These are phyloP conservation scores for Dryomyza anilis DNA, from an alignment of 2,888 invertebrate species.

Conservation along the genomic window DNA sequence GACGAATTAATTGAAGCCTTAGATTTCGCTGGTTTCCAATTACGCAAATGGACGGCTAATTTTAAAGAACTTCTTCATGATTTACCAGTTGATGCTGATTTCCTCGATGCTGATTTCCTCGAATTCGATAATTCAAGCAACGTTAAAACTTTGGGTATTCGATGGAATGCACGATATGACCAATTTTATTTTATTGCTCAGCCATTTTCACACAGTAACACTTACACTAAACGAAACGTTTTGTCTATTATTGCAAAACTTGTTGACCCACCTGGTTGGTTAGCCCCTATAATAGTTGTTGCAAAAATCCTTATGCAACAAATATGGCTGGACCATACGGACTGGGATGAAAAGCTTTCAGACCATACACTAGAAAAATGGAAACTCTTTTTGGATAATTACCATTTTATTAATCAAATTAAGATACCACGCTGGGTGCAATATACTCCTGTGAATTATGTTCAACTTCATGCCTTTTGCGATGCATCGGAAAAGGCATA, in stretches of 20 bases:
- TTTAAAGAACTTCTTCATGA: neutral
- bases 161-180: too few species aligned
- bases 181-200: conserved; percentile 7
- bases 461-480: conserved; percentile 20
- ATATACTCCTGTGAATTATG: neutral
- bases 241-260: neutral
- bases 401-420: neutral
- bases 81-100: neutral
- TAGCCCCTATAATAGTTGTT: neutral
- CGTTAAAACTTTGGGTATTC: too few species aligned
- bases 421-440: conserved; percentile 15
- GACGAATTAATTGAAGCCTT: conserved; percentile 7
- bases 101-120: conserved; percentile 12
- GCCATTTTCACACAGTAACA: neutral
- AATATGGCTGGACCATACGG: conserved; percentile 25
- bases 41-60: neutral
- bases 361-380: conserved; percentile 6
- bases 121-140: too few species aligned
- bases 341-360: conserved; percentile 15
- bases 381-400: conserved; percentile 14
- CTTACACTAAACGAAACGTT: neutral
- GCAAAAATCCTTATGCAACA: conserved; percentile 26
- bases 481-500: conserved; percentile 22
- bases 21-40: too few species aligned
- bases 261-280: too few species aligned